Evolutionary conservation across 2,113 vertebrate species (phyloP), one percentile per base, ranked within the genome.

Genomic region (Epinephelus cyanopodus): DNA sequence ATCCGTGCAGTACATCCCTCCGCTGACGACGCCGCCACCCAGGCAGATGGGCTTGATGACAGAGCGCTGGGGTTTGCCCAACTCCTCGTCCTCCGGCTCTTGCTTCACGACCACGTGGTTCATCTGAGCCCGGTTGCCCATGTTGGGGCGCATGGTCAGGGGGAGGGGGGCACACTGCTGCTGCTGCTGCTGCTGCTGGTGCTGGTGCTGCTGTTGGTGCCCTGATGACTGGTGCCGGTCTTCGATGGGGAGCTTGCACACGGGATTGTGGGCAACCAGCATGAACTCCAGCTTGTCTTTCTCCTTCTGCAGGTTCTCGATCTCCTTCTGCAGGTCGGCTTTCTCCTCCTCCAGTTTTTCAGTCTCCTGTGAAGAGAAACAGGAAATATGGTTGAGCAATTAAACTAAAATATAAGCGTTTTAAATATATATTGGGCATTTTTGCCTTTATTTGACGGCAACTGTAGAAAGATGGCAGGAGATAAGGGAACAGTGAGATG

Each of bases 201-300:
- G 89, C 91, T 97, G 88, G n/a, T 87, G 89, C 91, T 97, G 88
- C 48, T 87, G 87, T 7, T 88, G 90, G 70, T 90, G 92, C 23
- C 39, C 83, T 1, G 83, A 48, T 1, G 80, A 2, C 54, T 92
- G 91, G 68, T 94, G 95, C 69, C 94, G 95, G 15, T 98, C 97
- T 1, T 98, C 97, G 0, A 95, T 93, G 64, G 97, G 97, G 88
- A 99, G 96, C 92, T 99, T 99, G 92, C 99, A 99, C 84, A 98
- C 94, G 0, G 98, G 97, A 74, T 98, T 97, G 52, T 99, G 99
- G 74, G 99, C 99, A 29, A 99, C 98, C 87, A 99, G 88, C 97
- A 99, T 98, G 94, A 99, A 99, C 88, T 99, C 98, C 93, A 99
- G 94, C 95, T 99, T 99, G 90, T 99, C 99, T 84, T 99, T 99